Evolutionary conservation across 2,797 vertebrate genomes (phyloP), one percentile per base, ranked within the genome.

Genomic region (Sternarchorhynchus goeldii): DNA sequence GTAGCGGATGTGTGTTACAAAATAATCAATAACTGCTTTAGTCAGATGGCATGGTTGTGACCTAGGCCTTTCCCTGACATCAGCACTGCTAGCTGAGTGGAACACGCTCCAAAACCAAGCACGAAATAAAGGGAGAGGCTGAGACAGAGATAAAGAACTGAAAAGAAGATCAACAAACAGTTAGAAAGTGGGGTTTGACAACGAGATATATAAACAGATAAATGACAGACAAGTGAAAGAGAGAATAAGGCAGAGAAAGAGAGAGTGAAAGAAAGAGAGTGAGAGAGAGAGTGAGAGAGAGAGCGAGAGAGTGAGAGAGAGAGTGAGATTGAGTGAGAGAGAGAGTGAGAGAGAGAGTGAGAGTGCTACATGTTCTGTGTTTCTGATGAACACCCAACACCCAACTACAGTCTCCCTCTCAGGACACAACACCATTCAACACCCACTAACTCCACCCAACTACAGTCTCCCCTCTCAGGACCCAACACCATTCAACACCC

Each of bases 301-400:
- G 4, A 21, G 25, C 6, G 31, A 63, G 16, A 4, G 20, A 41
- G 7, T 65, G 34, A 58, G 0, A 67, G 20, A 73, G 29, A 80
- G 78, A 67, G 50, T 69, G 59, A 56, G 36, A 50, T 56, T 71
- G n/a, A 64, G 74, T 59, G 71, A 68, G 34, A 80, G 58, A 71
- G 68, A 55, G 10, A n/a, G 31, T 60, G 31, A 56, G 16, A 4
- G 20, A 41, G 7, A 71, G 34, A 59, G 0, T 67, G 20, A 73
- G 29, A 80, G 78, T 58, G 25, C 25, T 25, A 25, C 25, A 1
- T 25, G 25, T 25, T 25, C 25, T 25, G 25, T 25, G 25, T 25
- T 25, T 25, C 25, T 25, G 25, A 25, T 25, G 25, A 14, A 21
- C 31, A 20, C 25, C 66, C n/a, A n/a, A n/a, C 25, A 25, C 25